A percentile compares a stretch with the other conserved stretches of the same genome.
phyloP scores from a whole-genome alignment of 2,888 invertebrate genomes.

The Onchidella celtica region DNA sequence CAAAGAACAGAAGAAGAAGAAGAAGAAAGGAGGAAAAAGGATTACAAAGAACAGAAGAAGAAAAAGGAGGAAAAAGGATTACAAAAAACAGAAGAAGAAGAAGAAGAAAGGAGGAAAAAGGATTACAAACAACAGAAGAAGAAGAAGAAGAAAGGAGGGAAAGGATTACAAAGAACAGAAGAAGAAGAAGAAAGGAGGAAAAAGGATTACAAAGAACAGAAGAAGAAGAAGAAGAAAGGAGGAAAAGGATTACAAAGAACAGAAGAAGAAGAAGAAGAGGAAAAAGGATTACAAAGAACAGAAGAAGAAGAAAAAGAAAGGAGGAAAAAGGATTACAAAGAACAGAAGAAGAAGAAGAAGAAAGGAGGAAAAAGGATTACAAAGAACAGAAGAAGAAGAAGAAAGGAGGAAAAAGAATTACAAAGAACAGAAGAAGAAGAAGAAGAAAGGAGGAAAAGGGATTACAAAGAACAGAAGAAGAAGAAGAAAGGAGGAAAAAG shows the following conservation, averaged over 20 bases:
- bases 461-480: no score
- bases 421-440: no score
- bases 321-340: not conserved
- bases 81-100: not conserved
- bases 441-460: no score
- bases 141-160: constrained; percentile 22
- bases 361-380: no score
- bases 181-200: constrained; percentile 20
- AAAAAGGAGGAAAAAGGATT: constrained; percentile 23
- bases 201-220: constrained; percentile 23
- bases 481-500: no score
- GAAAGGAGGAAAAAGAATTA: no score
- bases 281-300: not conserved
- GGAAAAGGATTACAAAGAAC: not conserved
- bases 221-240: constrained; percentile 3
- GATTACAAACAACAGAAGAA: constrained; percentile 28
- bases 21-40: no score
- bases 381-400: not conserved
- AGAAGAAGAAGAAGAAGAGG: constrained; percentile 11
- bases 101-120: constrained; percentile 27
- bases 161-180: constrained; percentile 15
- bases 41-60: constrained; percentile 27
- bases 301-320: no score
- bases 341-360: no score
- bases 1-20: no score